These are phyloP conservation scores for Papilio polyxenes DNA, from an alignment of 1,140 invertebrate species.

Conservation along the genomic window DNA sequence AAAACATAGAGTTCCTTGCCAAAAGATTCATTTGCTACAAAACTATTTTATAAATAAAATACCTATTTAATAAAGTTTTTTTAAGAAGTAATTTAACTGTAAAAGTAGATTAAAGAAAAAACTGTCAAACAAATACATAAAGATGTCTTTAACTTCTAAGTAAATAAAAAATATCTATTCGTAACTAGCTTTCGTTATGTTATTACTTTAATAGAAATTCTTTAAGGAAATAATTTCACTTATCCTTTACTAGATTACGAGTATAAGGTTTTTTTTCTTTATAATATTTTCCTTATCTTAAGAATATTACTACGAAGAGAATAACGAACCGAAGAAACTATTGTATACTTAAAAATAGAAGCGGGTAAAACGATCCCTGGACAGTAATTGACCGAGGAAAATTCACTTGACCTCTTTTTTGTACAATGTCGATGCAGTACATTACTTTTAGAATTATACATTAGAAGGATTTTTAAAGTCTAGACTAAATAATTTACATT, in stretches of 20 bases:
- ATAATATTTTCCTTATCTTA: slow-evolving; percentile 2
- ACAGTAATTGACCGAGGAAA: slow-evolving; percentile 2
- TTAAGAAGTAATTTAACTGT: too few species aligned
- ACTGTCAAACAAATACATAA: too few species aligned
- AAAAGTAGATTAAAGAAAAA: too few species aligned
- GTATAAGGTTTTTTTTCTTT: neutral
- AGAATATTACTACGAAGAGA: neutral
- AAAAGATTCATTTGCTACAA: neutral
- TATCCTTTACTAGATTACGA: neutral
- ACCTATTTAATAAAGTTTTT: too few species aligned
- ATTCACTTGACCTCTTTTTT: slow-evolving; percentile 9
- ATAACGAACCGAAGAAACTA: neutral
- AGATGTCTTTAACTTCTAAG: too few species aligned
- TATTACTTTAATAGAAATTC: neutral
- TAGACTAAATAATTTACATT: neutral
- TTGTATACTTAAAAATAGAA: slow-evolving; percentile 4
- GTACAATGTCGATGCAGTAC: neutral
- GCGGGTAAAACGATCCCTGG: slow-evolving; percentile 16
- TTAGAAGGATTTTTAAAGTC: neutral
- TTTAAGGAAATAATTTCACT: neutral
- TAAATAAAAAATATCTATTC: too few species aligned
- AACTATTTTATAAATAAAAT: too few species aligned
- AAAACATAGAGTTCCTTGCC: slow-evolving; percentile 1
- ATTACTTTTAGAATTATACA: neutral
- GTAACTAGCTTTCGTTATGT: too few species aligned